Percentiles rank a stretch among this genome's conserved stretches.
Evolutionary conservation across 2,797 vertebrate genomes (phyloP).

Genomic region (Onychomys leucogaster): DNA sequence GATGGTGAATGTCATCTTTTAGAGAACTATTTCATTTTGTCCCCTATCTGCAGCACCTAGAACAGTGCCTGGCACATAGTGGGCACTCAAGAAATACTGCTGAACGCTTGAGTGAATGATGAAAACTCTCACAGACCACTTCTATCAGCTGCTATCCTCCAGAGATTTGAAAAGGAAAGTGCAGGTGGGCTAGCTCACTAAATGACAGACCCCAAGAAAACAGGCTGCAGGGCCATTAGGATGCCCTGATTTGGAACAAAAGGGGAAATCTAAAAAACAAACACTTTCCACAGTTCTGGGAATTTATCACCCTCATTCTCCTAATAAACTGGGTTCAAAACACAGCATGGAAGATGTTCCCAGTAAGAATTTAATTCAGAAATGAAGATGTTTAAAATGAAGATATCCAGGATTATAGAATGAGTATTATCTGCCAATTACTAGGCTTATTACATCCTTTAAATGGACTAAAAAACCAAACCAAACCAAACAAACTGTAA

Average conservation of each 20-base stretch:
- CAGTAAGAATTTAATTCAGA: conserved; percentile 57
- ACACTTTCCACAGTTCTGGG: conserved; percentile 37
- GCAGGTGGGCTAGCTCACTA: background rate
- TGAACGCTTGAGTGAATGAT: conserved; percentile 39
- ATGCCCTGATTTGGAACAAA: background rate
- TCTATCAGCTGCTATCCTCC: conserved; percentile 47
- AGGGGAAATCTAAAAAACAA: conserved; percentile 40
- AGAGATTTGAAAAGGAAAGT: conserved; percentile 24
- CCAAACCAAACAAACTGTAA: background rate
- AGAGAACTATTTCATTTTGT: conserved; percentile 58
- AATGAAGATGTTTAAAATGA: conserved; percentile 70
- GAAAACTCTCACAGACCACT: conserved; percentile 25
- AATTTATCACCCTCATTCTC: background rate
- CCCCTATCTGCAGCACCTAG: conserved; percentile 75
- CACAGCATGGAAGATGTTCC: background rate
- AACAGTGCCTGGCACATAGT: conserved; percentile 82
- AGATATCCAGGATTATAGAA: conserved; percentile 53
- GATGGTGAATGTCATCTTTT: conserved; percentile 49
- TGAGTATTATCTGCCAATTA: conserved; percentile 31
- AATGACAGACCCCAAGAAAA: conserved; percentile 49
- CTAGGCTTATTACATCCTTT: conserved; percentile 35
- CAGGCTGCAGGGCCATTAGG: conserved; percentile 17
- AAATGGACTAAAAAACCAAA: background rate
- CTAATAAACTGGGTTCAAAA: conserved; percentile 16
- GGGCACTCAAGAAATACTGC: conserved; percentile 69